Conservation (phyloP, 2,113 vertebrate genomes). For the Lonchura striata region DNA sequence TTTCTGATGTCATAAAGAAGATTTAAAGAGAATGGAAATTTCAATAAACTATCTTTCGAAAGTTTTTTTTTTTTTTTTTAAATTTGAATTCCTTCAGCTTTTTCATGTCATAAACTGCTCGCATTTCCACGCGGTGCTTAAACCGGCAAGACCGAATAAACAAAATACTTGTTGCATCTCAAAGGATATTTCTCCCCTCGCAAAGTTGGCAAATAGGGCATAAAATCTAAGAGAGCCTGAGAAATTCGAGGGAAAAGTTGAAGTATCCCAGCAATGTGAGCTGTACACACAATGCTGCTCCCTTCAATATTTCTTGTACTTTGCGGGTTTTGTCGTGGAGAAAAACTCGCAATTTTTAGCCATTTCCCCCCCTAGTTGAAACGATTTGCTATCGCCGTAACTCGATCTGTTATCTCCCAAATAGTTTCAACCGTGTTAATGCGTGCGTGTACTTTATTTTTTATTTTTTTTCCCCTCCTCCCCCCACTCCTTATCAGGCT, state of each 20-base stretch:
- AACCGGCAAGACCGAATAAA: neutral
- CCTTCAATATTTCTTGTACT: constrained; percentile 21
- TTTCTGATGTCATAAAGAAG: neutral
- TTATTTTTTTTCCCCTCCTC: neutral
- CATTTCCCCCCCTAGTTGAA: constrained; percentile 61
- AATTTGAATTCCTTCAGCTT: neutral
- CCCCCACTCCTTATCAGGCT: constrained; percentile 85
- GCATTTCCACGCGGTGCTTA: neutral
- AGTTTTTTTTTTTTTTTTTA: neutral
- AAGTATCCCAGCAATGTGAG: neutral
- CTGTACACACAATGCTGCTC: neutral
- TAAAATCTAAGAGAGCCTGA: neutral
- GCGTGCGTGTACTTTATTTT: constrained; percentile 72
- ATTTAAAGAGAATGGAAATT: neutral
- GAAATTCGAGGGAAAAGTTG: neutral
- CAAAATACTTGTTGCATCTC: constrained; percentile 50
- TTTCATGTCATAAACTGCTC: neutral
- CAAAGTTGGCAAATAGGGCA: neutral
- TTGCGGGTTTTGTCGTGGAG: neutral
- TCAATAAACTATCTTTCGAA: neutral
- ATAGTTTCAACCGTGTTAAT: constrained; percentile 82
- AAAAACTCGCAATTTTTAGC: constrained; percentile 61
- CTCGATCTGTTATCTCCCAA: constrained; percentile 82
- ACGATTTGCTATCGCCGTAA: constrained; percentile 74
- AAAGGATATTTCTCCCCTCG: neutral